Conservation (phyloP, 2,113 vertebrate species). For the Hippolais icterina region DNA sequence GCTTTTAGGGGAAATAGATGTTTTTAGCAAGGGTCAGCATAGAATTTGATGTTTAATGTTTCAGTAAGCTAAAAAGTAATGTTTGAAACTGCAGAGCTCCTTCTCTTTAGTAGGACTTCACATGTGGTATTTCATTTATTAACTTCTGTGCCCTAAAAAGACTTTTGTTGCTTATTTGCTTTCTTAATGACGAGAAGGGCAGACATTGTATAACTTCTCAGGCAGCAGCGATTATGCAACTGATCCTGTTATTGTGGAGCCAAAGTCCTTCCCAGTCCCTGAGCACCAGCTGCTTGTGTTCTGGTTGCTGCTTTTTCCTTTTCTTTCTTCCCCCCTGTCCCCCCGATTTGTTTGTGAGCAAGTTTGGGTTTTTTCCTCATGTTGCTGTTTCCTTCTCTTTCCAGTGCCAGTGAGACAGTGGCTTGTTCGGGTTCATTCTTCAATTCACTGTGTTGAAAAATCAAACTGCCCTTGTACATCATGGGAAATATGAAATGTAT, state of each 20-base stretch:
- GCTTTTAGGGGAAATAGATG: not conserved
- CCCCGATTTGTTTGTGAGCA: not conserved
- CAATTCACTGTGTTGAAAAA: not conserved
- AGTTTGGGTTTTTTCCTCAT: not conserved
- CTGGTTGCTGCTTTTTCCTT: not conserved
- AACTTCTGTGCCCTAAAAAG: not conserved
- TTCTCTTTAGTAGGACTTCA: not conserved
- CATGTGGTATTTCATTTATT: not conserved
- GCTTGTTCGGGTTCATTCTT: not conserved
- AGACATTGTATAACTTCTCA: conserved; percentile 40
- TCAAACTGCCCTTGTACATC: not conserved
- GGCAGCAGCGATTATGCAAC: conserved; percentile 28
- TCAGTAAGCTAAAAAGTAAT: not conserved
- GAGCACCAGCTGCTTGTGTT: conserved; percentile 29
- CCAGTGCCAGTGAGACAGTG: not conserved
- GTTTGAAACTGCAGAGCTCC: not conserved
- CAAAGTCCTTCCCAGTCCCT: conserved; percentile 1
- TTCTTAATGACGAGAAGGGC: not conserved
- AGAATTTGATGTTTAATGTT: not conserved
- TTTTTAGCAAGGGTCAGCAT: not conserved
- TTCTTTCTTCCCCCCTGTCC: not conserved
- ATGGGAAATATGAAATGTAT: not conserved
- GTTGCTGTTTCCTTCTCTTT: not conserved
- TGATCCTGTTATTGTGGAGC: conserved; percentile 20
- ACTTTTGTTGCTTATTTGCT: conserved; percentile 4